Evolutionary conservation across 2,113 vertebrate species (phyloP), one percentile per base, ranked within the genome.

Genomic region (Tachycineta bicolor): DNA sequence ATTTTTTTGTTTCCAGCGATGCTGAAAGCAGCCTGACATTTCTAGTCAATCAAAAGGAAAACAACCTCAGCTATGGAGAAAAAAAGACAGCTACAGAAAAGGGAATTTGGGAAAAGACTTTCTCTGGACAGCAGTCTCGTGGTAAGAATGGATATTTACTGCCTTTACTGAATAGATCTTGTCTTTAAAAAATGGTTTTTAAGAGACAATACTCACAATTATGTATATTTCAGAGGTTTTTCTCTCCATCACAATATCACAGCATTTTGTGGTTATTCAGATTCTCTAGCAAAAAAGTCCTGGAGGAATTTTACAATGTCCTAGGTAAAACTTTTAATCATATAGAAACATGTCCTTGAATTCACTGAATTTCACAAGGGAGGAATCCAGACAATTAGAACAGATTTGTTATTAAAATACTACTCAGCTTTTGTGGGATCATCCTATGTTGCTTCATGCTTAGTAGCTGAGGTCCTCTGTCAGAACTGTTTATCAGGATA

Each of bases 91-190:
- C 97, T 97, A 86, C 97, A 98, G 92, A 98, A 98, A 96, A 98
- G 97, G 55, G 98, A 98, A 88, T 98, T 97, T 95, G 97, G 98
- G 67, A 99, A 99, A 97, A 98, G 98, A 67, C 94, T 98, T 87
- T 98, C 98, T 96, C 97, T 98, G 94, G 98, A 98, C 95, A 98
- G 98, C 96, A 97, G 98, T 96, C 97, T 98, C 50, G 97, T 98
- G 98, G 99, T 99, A 97, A 99, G 99, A 95, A 96, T 94, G 82
- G 94, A 91, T 97, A 95, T 96, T 97, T 90, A 49, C 41, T 86
- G 34, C 65, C 90, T 97, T 97, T 94, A 91, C 44, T 84, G 60
- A 94, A 71, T 94, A 41, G 93, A 78, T 96, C 22, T 95, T 97
- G 88, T 93, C 87, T 90, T 89, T 95, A 93, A 95, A 78, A 49